A percentile compares a stretch with the other conserved stretches of the same genome.
Conservation (phyloP, 2,113 vertebrate genomes). For the Leptodactylus fuscus region DNA sequence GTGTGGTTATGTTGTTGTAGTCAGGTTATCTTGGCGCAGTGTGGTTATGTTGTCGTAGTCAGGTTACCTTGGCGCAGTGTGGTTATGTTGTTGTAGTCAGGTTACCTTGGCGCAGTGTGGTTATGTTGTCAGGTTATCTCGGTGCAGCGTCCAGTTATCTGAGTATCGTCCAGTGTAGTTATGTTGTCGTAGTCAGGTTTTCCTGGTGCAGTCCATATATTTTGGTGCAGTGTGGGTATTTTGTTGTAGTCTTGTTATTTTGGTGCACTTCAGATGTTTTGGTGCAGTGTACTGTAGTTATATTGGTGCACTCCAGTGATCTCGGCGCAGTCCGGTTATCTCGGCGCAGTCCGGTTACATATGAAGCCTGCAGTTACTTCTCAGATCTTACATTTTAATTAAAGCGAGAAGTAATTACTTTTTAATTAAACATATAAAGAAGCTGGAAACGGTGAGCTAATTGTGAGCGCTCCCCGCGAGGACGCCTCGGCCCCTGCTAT, state of each 20-base stretch:
- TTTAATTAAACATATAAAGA: slow-evolving; percentile 50
- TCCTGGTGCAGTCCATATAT: neutral
- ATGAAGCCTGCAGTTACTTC: neutral
- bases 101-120: neutral
- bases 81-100: neutral
- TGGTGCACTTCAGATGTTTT: neutral
- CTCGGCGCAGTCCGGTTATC: neutral
- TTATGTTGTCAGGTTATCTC: too few species aligned
- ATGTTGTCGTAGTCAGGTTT: neutral
- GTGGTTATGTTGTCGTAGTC: neutral
- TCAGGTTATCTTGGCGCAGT: neutral
- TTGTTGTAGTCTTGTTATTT: too few species aligned
- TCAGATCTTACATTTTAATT: slow-evolving; percentile 42
- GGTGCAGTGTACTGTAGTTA: neutral
- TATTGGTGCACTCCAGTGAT: neutral
- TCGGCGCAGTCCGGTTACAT: neutral
- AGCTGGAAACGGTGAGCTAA: slow-evolving; percentile 37
- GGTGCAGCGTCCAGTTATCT: too few species aligned
- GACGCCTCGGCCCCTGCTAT: neutral
- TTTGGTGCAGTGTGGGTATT: too few species aligned
- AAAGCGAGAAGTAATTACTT: slow-evolving; percentile 52
- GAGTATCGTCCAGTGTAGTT: too few species aligned
- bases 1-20: neutral
- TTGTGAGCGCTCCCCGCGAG: neutral
- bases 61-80: too few species aligned